phyloP scores from a whole-genome alignment of 2,797 vertebrate species.

The Danio jaintianensis region DNA sequence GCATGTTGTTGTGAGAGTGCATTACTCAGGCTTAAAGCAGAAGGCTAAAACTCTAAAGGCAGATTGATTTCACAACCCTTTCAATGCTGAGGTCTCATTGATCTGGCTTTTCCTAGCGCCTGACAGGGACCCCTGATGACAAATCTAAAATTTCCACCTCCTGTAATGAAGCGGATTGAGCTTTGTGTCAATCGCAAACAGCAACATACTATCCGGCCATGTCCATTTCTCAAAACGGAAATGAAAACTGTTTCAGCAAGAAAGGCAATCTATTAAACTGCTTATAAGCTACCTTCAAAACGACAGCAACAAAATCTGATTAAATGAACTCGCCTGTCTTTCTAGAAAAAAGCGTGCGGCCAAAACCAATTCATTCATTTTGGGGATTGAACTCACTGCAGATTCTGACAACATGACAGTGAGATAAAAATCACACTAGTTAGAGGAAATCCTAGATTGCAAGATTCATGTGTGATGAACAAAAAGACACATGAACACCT shows the following conservation, averaged over 20 bases:
- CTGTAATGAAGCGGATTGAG: constrained; percentile 56
- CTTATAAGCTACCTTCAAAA: constrained; percentile 23
- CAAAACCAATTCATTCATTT: constrained; percentile 33
- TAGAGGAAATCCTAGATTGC: constrained; percentile 12
- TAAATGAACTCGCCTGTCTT: constrained; percentile 24
- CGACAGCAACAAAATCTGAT: not conserved
- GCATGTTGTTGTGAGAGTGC: constrained; percentile 11
- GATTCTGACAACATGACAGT: constrained; percentile 8
- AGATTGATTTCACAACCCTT: constrained; percentile 54
- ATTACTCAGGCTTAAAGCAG: constrained; percentile 44
- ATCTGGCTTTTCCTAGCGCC: constrained; percentile 41
- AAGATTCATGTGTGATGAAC: not conserved
- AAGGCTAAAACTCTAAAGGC: constrained; percentile 33
- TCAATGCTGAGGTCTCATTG: constrained; percentile 50
- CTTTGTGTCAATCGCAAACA: constrained; percentile 43
- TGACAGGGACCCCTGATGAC: constrained; percentile 53
- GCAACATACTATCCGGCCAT: constrained; percentile 35
- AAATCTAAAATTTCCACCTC: constrained; percentile 59
- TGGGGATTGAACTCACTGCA: constrained; percentile 6
- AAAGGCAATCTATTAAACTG: constrained; percentile 43
- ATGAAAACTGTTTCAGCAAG: constrained; percentile 28
- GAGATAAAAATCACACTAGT: constrained; percentile 11
- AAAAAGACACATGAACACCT: not conserved
- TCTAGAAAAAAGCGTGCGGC: not conserved
- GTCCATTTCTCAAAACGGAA: constrained; percentile 40